Base-by-base conservation (phyloP, 2,888 invertebrate species). In the Yponomeuta sedellus region DNA sequence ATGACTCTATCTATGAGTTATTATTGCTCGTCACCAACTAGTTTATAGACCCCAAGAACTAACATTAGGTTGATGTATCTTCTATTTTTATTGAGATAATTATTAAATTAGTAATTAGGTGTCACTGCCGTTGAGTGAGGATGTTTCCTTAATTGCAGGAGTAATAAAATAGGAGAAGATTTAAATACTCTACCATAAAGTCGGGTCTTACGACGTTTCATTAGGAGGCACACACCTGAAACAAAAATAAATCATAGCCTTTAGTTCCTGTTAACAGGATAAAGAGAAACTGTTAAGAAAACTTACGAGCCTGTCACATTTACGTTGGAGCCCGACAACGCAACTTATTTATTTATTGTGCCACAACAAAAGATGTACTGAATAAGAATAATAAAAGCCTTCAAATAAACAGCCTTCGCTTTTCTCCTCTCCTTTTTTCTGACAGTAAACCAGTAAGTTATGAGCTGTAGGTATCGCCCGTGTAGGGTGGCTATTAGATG, bases 401-500 rank as follows among this genome's bases (percentile, higher is more conserved):
- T 80, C 80, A 52, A 76, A 85, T 86, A 84, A 81, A 83, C 79
- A 77, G 77, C 73, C 78, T 80, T 80, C 76, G 74, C 77, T 75
- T 74, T 66, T 34, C 61, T 71, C 70, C 71, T 72, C 72, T 74
- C 79, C 66, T 67, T 74, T 82, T 22, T 62, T 59, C 44, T 2
- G 82, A 85, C 86, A 82, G 80, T 85, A 85, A 88, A 81, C 81
- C 77, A 82, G 40, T 85, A 85, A 86, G 76, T 83, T 84, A 84
- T 84, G 80, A 76, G 70, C 73, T 77, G 77, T 83, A 83, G 82
- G 81, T 75, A 76, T 77, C 78, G 79, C 71, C 70, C 70, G 71
- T 72, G 70, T 72, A 71, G 78, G 82, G 81, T 82, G 64, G 79
- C 77, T 82, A 82, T 81, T 81, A 82, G 83, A 86, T 83, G 88